Evolutionary conservation across 2,888 invertebrate genomes (phyloP).

Genomic region (Eulithis prunata): DNA sequence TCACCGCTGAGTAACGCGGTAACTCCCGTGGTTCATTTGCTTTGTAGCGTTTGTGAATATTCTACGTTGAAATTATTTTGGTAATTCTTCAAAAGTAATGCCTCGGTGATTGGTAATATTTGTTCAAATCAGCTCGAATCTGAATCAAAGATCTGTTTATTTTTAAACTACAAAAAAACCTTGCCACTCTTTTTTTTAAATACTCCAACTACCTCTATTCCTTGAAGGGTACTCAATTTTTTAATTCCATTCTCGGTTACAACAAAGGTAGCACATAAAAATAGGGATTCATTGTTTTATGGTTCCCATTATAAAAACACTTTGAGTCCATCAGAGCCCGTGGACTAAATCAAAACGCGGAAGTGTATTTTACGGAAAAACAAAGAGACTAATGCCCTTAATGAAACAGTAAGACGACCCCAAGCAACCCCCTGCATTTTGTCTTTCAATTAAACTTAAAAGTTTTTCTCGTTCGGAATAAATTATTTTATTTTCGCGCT

Average conservation of each 20-base stretch:
- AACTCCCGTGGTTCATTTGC: too few species aligned
- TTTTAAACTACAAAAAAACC: too few species aligned
- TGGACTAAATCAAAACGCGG: slow-evolving; percentile 47
- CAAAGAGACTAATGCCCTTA: slow-evolving; percentile 52
- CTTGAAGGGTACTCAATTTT: too few species aligned
- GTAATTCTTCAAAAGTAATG: too few species aligned
- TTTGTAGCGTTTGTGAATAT: too few species aligned
- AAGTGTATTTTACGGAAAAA: slow-evolving; percentile 40
- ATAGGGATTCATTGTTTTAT: slow-evolving; percentile 1
- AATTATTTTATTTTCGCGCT: slow-evolving; percentile 36
- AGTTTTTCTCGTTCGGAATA: slow-evolving; percentile 42
- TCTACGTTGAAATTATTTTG: too few species aligned
- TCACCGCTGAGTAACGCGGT: too few species aligned
- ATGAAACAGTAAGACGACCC: slow-evolving; percentile 53
- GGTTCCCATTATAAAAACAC: slow-evolving; percentile 23
- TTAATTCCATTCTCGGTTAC: not conserved
- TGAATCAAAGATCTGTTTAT: too few species aligned
- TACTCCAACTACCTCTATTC: too few species aligned
- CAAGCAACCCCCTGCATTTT: slow-evolving; percentile 50
- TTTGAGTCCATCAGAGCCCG: slow-evolving; percentile 35
- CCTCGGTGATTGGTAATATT: too few species aligned
- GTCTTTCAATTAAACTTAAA: slow-evolving; percentile 57
- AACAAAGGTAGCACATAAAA: not conserved
- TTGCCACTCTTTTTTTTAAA: too few species aligned
- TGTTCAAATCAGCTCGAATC: too few species aligned